Conservation (phyloP, 1,140 invertebrate genomes). For the Heliconius eleuchia region DNA sequence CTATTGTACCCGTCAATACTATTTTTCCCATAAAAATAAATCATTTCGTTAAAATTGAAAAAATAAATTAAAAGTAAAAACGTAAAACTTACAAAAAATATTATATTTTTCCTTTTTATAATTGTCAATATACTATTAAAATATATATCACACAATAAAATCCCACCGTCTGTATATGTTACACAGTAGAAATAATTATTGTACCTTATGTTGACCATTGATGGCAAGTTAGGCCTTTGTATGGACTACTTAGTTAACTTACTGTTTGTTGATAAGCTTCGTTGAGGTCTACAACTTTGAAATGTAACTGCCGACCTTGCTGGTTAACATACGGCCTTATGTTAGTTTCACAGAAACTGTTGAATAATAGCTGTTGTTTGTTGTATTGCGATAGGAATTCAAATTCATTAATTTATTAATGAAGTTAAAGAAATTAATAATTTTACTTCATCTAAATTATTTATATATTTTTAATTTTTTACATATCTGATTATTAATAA, state of each 20-base stretch:
- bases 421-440: too few species aligned
- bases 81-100: too few species aligned
- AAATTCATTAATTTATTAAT: too few species aligned
- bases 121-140: too few species aligned
- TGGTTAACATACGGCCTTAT: neutral
- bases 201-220: neutral
- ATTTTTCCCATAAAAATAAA: too few species aligned
- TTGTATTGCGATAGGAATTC: neutral
- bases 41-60: too few species aligned
- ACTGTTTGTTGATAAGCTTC: constrained; percentile 9
- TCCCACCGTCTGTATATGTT: neutral
- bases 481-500: too few species aligned
- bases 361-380: neutral
- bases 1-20: too few species aligned
- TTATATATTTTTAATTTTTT: too few species aligned
- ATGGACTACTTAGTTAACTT: constrained; percentile 5
- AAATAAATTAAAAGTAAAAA: too few species aligned
- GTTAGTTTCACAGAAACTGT: neutral
- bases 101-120: too few species aligned
- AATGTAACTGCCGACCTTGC: neutral
- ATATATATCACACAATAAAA: neutral
- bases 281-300: neutral
- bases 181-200: neutral
- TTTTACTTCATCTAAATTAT: too few species aligned
- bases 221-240: constrained; percentile 5